Conservation (phyloP, 1,140 invertebrate species). For the Nephila pilipes region DNA sequence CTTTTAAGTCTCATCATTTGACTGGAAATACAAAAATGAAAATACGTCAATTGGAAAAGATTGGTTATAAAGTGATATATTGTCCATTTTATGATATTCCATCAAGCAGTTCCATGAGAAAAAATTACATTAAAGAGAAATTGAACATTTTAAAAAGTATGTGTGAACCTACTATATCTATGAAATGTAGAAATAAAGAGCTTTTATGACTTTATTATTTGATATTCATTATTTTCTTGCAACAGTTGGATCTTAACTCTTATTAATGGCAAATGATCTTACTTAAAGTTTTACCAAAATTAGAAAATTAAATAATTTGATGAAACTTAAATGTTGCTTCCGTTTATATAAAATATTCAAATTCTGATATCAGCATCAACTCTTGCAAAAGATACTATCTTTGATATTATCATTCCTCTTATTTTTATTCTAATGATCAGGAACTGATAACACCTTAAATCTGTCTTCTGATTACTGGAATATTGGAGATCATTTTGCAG, state of each 20-base stretch:
- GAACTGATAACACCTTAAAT: too few relatives aligned
- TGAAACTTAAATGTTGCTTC: too few relatives aligned
- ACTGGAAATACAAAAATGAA: slow-evolving; percentile 36
- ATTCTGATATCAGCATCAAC: too few relatives aligned
- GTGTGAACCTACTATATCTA: background rate
- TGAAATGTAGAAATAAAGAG: background rate
- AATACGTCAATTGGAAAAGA: slow-evolving; percentile 44
- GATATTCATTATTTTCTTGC: background rate
- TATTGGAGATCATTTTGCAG: too few relatives aligned
- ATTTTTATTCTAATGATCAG: too few relatives aligned
- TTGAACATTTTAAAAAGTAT: background rate
- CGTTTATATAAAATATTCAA: too few relatives aligned
- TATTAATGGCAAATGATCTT: too few relatives aligned
- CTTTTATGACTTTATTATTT: background rate
- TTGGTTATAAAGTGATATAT: slow-evolving; percentile 42
- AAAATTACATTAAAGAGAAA: slow-evolving; percentile 9
- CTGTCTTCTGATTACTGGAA: too few relatives aligned
- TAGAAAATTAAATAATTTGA: too few relatives aligned
- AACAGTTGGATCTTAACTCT: background rate
- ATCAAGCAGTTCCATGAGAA: background rate
- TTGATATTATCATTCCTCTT: too few relatives aligned
- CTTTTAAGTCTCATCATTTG: background rate
- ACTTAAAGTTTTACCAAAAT: too few relatives aligned
- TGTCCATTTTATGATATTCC: slow-evolving; percentile 20
- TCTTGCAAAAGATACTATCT: too few relatives aligned